Conservation (phyloP, 2,888 invertebrate genomes). For the Melolontha melolontha region DNA sequence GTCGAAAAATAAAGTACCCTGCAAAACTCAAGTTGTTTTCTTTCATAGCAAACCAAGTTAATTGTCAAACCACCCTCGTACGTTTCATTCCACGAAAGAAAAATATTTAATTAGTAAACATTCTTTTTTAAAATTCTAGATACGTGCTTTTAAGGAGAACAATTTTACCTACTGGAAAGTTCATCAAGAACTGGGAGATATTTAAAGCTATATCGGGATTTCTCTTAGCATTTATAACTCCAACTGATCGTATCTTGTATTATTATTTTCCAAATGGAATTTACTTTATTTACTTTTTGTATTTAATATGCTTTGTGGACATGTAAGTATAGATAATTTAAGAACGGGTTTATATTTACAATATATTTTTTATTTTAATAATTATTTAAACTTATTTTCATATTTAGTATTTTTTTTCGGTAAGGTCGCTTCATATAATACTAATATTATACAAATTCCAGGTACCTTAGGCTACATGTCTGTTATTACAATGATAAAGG, state of each 20-base stretch:
- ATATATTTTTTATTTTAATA: no score
- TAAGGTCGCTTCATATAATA: no score
- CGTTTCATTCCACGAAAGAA: no score
- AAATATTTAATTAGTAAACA: no score
- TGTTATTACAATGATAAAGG: constrained; percentile 40
- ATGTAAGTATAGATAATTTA: constrained; percentile 31
- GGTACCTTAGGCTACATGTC: constrained; percentile 40
- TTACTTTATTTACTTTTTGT: constrained; percentile 33
- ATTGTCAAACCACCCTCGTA: no score
- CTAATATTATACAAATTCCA: constrained; percentile 1
- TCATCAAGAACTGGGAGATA: constrained; percentile 40
- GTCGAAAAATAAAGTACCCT: no score
- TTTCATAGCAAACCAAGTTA: no score
- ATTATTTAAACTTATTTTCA: background rate
- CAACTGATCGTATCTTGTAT: constrained; percentile 13
- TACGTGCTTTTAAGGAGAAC: constrained; percentile 37
- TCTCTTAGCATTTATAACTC: constrained; percentile 29
- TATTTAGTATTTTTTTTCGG: background rate
- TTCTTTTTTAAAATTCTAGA: constrained; percentile 17
- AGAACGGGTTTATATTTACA: no score
- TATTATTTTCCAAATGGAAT: constrained; percentile 12
- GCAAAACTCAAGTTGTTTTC: no score
- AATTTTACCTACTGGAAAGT: constrained; percentile 35
- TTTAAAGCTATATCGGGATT: constrained; percentile 34
- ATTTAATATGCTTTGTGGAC: constrained; percentile 25